Evolutionary conservation across 2,113 vertebrate genomes (phyloP).

Genomic region (Corythoichthys intestinalis): DNA sequence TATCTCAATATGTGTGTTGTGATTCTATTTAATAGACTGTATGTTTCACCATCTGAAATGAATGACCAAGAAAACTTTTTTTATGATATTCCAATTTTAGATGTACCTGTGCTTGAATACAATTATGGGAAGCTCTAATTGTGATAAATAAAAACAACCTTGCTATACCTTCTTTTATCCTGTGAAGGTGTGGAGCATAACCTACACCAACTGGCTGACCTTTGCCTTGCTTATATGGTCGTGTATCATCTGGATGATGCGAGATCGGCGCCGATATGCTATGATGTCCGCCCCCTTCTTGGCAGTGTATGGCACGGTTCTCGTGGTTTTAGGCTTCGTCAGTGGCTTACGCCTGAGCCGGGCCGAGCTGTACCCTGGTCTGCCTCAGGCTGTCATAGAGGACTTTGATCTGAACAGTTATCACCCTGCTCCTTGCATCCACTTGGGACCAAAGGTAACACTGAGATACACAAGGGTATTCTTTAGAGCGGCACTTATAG

Average conservation of each 20-base stretch:
- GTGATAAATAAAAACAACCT: background rate
- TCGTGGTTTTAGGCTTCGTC: conserved; percentile 71
- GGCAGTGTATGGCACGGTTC: conserved; percentile 72
- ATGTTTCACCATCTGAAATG: too few species aligned
- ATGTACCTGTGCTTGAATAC: too few species aligned
- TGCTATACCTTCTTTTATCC: background rate
- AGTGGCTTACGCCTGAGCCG: conserved; percentile 72
- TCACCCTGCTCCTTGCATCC: conserved; percentile 64
- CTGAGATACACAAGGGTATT: background rate
- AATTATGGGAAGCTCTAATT: too few species aligned
- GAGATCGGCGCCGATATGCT: conserved; percentile 69
- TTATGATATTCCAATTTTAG: too few species aligned
- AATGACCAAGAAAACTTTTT: too few species aligned
- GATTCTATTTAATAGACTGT: too few species aligned
- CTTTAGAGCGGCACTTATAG: background rate
- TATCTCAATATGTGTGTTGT: too few species aligned
- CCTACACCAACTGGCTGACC: conserved; percentile 74
- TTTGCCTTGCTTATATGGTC: conserved; percentile 78
- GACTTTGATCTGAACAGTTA: conserved; percentile 74
- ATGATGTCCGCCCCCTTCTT: conserved; percentile 82
- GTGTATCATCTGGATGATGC: conserved; percentile 73
- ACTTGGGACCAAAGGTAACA: conserved; percentile 73
- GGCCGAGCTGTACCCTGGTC: conserved; percentile 68
- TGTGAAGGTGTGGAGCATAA: conserved; percentile 72
- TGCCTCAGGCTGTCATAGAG: conserved; percentile 62